These are phyloP conservation scores for Oenanthe melanoleuca DNA, from an alignment of 2,113 vertebrate genomes.

Conservation along the genomic window DNA sequence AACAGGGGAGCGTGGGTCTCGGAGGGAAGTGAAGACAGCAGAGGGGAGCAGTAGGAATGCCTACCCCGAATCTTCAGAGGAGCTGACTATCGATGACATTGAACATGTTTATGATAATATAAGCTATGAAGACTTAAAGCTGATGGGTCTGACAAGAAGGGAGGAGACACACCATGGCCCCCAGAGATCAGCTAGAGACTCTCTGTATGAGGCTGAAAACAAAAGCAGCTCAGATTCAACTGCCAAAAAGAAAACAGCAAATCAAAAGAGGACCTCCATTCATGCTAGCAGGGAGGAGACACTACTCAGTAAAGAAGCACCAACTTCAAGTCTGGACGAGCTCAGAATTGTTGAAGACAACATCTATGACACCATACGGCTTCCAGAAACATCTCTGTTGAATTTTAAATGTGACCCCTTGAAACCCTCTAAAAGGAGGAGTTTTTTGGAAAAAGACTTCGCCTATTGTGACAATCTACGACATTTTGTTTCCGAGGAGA, in stretches of 20 bases:
- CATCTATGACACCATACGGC: constrained; percentile 89
- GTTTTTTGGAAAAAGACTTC: constrained; percentile 80
- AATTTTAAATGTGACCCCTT: constrained; percentile 40
- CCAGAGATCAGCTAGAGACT: constrained; percentile 61
- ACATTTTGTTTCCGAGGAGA: constrained; percentile 87
- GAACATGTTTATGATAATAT: constrained; percentile 98
- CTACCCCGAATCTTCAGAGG: constrained; percentile 79
- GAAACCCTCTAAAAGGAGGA: constrained; percentile 67
- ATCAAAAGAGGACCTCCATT: constrained; percentile 11
- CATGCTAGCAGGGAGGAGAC: constrained; percentile 19
- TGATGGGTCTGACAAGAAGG: constrained; percentile 86
- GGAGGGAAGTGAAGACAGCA: constrained; percentile 68
- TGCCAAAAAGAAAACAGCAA: constrained; percentile 44
- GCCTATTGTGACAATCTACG: constrained; percentile 67
- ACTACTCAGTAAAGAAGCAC: background rate
- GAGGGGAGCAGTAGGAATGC: constrained; percentile 2
- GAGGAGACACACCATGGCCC: constrained; percentile 70
- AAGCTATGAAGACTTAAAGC: constrained; percentile 94
- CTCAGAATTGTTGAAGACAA: constrained; percentile 88
- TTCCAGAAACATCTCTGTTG: constrained; percentile 75
- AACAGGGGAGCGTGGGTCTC: constrained; percentile 67
- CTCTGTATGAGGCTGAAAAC: constrained; percentile 57
- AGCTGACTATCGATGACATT: constrained; percentile 89
- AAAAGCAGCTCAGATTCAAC: constrained; percentile 65
- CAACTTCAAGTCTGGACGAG: constrained; percentile 72